Percentiles rank a stretch among this genome's conserved stretches.
phyloP scores from a whole-genome alignment of 2,113 vertebrate species.

The Oxyruncus cristatus region DNA sequence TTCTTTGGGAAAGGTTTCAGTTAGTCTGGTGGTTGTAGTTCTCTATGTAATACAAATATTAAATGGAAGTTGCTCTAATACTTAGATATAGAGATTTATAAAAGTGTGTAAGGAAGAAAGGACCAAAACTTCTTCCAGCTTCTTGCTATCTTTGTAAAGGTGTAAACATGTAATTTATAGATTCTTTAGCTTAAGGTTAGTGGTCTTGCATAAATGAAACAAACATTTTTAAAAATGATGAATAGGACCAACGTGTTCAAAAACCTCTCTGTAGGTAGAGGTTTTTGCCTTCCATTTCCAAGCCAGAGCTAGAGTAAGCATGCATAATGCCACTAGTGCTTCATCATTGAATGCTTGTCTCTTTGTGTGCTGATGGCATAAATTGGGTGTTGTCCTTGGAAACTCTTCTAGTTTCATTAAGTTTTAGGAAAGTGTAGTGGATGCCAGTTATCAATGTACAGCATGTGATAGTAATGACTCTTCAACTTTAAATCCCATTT shows the following conservation, averaged over 20 bases:
- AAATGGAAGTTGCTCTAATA: background rate
- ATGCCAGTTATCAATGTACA: background rate
- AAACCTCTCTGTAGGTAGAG: background rate
- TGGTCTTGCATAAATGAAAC: background rate
- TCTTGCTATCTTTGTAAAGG: background rate
- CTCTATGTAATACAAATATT: background rate
- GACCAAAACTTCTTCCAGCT: background rate
- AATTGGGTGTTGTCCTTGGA: background rate
- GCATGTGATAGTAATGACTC: background rate
- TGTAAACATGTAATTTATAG: background rate
- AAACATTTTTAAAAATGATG: background rate
- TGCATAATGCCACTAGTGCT: background rate
- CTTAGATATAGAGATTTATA: background rate
- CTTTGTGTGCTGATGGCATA: background rate
- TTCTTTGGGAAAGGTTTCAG: background rate
- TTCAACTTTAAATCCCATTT: constrained; percentile 39
- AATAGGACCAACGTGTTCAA: background rate
- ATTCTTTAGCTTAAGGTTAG: background rate
- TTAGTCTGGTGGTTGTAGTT: background rate
- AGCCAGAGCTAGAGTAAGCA: background rate
- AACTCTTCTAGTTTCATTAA: background rate
- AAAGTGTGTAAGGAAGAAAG: background rate
- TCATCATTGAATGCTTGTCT: background rate
- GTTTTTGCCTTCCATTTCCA: background rate
- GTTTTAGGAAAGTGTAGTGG: background rate